These are phyloP conservation scores for Leptinotarsa defecta DNA, from an alignment of 1,140 invertebrate genomes.

Conservation along the genomic window DNA sequence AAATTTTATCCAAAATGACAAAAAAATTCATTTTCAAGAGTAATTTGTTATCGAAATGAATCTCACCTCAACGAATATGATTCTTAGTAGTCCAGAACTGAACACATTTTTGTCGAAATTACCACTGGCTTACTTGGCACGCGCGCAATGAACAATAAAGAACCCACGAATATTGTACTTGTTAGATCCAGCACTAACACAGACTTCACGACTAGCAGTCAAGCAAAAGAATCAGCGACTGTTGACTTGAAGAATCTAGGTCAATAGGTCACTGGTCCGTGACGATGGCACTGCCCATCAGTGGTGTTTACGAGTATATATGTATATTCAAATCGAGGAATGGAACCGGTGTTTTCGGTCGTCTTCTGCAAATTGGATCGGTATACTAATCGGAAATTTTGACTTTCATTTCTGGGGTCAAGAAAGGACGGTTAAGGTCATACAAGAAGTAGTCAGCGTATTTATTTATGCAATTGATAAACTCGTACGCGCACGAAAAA, in stretches of 20 bases:
- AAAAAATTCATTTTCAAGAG: too few species aligned
- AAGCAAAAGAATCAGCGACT: constrained; percentile 29
- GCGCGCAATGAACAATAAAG: background rate
- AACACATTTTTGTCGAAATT: background rate
- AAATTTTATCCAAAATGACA: too few species aligned
- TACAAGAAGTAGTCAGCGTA: background rate
- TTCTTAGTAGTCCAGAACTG: background rate
- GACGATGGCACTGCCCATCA: constrained; percentile 40
- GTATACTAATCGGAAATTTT: background rate
- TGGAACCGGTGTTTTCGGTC: background rate
- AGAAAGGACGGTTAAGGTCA: background rate
- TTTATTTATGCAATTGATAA: too few species aligned
- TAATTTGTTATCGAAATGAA: background rate
- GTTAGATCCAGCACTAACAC: background rate
- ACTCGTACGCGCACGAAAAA: too few species aligned
- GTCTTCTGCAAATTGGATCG: background rate
- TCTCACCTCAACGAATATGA: background rate
- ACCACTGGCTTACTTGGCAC: background rate
- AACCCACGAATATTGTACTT: background rate
- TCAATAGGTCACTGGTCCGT: constrained; percentile 53
- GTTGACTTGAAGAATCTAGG: constrained; percentile 44
- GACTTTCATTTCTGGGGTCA: constrained; percentile 1
- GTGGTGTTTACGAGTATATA: background rate
- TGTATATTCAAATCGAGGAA: background rate
- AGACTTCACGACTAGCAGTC: constrained; percentile 10